Evolutionary conservation across 2,797 vertebrate genomes (phyloP).

Genomic region (Premnoplex brunnescens): DNA sequence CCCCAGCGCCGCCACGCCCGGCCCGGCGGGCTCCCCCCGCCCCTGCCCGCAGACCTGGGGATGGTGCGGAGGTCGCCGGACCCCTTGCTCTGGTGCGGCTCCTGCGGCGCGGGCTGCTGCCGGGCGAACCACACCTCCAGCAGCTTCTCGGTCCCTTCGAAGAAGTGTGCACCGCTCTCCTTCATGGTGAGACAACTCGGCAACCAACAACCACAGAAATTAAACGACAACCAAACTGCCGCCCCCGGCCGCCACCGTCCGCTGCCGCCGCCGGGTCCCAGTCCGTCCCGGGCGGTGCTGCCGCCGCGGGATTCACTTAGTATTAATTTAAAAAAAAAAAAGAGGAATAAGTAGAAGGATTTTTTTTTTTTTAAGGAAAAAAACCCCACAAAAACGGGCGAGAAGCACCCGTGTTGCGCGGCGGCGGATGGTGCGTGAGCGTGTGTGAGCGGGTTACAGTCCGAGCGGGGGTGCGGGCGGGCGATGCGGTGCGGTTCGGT

Average conservation of each 20-base stretch:
- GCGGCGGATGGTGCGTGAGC: slow-evolving; percentile 47
- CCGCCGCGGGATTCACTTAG: slow-evolving; percentile 32
- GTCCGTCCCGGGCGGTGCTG: slow-evolving; percentile 50
- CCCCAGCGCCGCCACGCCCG: neutral
- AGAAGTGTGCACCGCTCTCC: slow-evolving; percentile 98
- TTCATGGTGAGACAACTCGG: slow-evolving; percentile 92
- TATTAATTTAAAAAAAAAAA: slow-evolving; percentile 36
- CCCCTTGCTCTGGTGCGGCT: slow-evolving; percentile 85
- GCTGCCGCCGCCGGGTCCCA: slow-evolving; percentile 33
- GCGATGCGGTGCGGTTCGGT: slow-evolving; percentile 87
- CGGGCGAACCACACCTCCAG: slow-evolving; percentile 98
- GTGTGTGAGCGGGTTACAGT: slow-evolving; percentile 59
- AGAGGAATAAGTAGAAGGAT: neutral
- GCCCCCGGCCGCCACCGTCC: slow-evolving; percentile 64
- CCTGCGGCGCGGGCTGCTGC: slow-evolving; percentile 83
- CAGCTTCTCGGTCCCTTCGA: slow-evolving; percentile 98
- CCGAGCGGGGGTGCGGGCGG: slow-evolving; percentile 55
- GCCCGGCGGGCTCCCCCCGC: neutral
- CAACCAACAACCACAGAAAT: slow-evolving; percentile 89
- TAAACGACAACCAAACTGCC: slow-evolving; percentile 75
- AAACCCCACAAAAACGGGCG: neutral
- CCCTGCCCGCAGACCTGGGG: slow-evolving; percentile 82
- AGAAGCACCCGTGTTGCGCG: slow-evolving; percentile 36
- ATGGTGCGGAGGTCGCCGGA: slow-evolving; percentile 96
- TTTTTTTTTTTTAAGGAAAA: neutral